A percentile compares a stretch with the other conserved stretches of the same genome.
phyloP scores from a whole-genome alignment of 2,888 invertebrate genomes.

The Marronus borbonicus region DNA sequence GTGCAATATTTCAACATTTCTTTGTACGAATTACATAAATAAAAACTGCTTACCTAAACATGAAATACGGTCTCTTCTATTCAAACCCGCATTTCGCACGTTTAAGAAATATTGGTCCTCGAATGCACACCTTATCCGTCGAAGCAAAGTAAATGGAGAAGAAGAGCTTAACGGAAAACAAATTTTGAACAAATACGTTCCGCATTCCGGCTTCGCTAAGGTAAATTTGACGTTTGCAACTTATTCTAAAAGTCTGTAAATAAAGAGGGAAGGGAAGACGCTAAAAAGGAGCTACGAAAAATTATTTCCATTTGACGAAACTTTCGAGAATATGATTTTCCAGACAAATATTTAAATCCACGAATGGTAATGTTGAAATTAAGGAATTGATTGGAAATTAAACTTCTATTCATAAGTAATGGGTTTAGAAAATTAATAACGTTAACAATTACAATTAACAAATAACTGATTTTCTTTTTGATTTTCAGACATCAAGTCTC shows the following conservation, averaged over 20 bases:
- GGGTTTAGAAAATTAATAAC: too few relatives aligned
- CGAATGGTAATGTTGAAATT: too few relatives aligned
- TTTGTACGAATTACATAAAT: background rate
- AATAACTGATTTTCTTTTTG: too few relatives aligned
- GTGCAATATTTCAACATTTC: slow-evolving; percentile 20
- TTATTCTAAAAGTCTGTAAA: slow-evolving; percentile 23
- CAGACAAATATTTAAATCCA: too few relatives aligned
- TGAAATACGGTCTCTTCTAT: slow-evolving; percentile 20
- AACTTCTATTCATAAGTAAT: too few relatives aligned
- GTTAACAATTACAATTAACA: too few relatives aligned
- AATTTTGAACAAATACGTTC: slow-evolving; percentile 37
- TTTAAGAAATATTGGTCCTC: slow-evolving; percentile 42
- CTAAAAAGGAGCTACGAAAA: slow-evolving; percentile 3
- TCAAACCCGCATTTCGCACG: slow-evolving; percentile 5
- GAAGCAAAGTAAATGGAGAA: slow-evolving; percentile 5
- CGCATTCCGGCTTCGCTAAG: slow-evolving; percentile 13
- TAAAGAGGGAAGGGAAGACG: background rate
- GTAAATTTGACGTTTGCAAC: slow-evolving; percentile 24
- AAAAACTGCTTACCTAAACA: slow-evolving; percentile 10
- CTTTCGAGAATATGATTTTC: background rate
- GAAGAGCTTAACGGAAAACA: slow-evolving; percentile 17
- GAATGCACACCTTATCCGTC: slow-evolving; percentile 38
- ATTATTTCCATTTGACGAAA: slow-evolving; percentile 28
- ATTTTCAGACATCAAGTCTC: too few relatives aligned
- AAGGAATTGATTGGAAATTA: too few relatives aligned